Percentiles rank a stretch among this genome's conserved stretches.
Conservation (phyloP, 53 echinoderm and acorn worm genomes). For the Apostichopus leukothele region DNA sequence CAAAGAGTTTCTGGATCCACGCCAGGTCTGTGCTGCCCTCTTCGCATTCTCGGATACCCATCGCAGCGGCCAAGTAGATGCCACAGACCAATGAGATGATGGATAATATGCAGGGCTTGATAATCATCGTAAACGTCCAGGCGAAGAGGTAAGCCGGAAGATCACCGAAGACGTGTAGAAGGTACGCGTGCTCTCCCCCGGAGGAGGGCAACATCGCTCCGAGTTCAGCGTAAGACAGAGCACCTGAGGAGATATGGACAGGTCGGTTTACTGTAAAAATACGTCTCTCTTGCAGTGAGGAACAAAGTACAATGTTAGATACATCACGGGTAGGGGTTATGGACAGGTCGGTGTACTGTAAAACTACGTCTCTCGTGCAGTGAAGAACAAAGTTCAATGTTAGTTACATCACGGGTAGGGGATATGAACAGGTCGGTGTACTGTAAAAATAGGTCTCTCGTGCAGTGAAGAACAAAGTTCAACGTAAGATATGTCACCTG, state of each 20-base stretch:
- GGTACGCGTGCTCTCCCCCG: constrained; percentile 70
- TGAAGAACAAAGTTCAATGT: too few relatives aligned
- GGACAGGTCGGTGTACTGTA: too few relatives aligned
- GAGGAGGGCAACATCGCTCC: constrained; percentile 67
- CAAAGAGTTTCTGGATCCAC: constrained; percentile 64
- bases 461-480: too few relatives aligned
- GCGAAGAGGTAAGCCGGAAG: constrained; percentile 64
- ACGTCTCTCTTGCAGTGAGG: too few relatives aligned
- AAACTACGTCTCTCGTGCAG: too few relatives aligned
- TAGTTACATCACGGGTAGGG: too few relatives aligned
- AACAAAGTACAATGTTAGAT: too few relatives aligned
- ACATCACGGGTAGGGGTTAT: too few relatives aligned
- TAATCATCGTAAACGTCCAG: constrained; percentile 64
- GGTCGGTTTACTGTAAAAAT: too few relatives aligned
- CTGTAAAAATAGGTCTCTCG: too few relatives aligned
- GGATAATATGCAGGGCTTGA: constrained; percentile 64
- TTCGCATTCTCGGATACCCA: constrained; percentile 35
- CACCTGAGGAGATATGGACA: constrained; percentile 29
- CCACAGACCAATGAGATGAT: constrained; percentile 69
- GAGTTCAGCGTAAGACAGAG: constrained; percentile 72
- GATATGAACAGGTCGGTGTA: too few relatives aligned
- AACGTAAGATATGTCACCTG: too few relatives aligned
- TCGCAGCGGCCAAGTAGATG: constrained; percentile 49
- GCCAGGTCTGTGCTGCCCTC: constrained; percentile 13
- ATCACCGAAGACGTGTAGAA: constrained; percentile 55